Evolutionary conservation across 1,140 invertebrate genomes (phyloP), one percentile per base, ranked within the genome.

Genomic region (Dreissena polymorpha): DNA sequence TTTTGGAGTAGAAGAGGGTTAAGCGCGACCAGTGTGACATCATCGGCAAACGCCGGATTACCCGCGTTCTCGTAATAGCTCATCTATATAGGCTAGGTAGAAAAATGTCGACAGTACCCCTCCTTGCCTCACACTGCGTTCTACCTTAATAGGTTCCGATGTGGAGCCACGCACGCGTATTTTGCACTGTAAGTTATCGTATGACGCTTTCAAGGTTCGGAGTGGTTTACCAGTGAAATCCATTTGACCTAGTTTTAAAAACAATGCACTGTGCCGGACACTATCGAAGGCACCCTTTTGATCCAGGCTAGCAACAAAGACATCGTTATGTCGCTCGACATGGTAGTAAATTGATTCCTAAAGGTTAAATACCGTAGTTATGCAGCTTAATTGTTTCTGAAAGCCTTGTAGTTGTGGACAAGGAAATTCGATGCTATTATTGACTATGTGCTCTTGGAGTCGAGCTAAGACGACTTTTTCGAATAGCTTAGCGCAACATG

Each of bases 311-410:
- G 60, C 60, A 63, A 39, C 39, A 39, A 39, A 39, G 39, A 63
- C 23, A 63, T 63, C 60, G 18, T 63, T 63, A n/a, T n/a, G 18
- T 63, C 18, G 23, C 18, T n/a, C 60, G 18, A n/a, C 60, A n/a
- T 63, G 18, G 18, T 25, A n/a, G 7, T n/a, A 63, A n/a, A 39
- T 39, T 39, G 39, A 39, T 39, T 39, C 39, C 39, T 39, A 8
- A 39, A n/a, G 39, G 50, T 72, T 72, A 55, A 72, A 53, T 53
- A 39, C 16, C 12, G 70, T 53, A 8, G 70, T 72, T 53, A 69
- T 27, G 67, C 67, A 69, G 50, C 67, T 69, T 13, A 69, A 12
- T 18, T 25, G 27, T 13, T 29, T 29, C 67, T 69, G 67, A 13
- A 69, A 69, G 50, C 67, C 67, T 29, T 69, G 23, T 25, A 27